A percentile compares a stretch with the other conserved stretches of the same genome.
These are phyloP conservation scores for Drosophila demipolita DNA, from an alignment of 2,888 invertebrate species.

Conservation along the genomic window DNA sequence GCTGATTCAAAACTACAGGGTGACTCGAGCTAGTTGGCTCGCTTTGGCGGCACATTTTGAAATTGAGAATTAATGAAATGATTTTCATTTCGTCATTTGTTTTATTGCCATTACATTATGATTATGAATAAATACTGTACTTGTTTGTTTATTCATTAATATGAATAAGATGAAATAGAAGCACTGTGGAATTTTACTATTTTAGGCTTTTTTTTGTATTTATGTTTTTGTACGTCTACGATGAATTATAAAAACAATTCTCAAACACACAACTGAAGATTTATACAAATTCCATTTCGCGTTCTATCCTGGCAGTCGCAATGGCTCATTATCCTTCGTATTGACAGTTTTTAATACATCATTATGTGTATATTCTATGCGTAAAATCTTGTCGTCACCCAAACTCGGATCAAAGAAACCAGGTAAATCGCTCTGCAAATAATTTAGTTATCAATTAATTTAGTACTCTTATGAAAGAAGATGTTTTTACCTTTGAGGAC, in stretches of 20 bases:
- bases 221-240: conserved; percentile 31
- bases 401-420: conserved; percentile 98
- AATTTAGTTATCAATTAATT: conserved; percentile 21
- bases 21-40: conserved; percentile 9
- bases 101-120: background rate
- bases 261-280: conserved; percentile 73
- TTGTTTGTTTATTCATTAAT: background rate
- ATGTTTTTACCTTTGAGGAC: conserved; percentile 90
- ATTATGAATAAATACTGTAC: background rate
- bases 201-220: conserved; percentile 10
- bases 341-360: conserved; percentile 92
- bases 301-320: conserved; percentile 88
- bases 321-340: conserved; percentile 91
- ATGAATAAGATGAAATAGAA: background rate
- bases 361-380: conserved; percentile 94
- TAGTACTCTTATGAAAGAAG: background rate
- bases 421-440: conserved; percentile 93
- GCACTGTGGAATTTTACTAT: background rate
- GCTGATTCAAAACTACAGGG: conserved; percentile 36
- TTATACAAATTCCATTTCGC: conserved; percentile 57
- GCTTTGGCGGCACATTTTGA: conserved; percentile 38
- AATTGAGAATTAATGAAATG: background rate
- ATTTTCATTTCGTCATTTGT: background rate
- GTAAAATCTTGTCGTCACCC: conserved; percentile 95
- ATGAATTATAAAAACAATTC: conserved; percentile 62